Base-by-base conservation (phyloP, 2,888 invertebrate genomes). In the Orthosia gracilis region DNA sequence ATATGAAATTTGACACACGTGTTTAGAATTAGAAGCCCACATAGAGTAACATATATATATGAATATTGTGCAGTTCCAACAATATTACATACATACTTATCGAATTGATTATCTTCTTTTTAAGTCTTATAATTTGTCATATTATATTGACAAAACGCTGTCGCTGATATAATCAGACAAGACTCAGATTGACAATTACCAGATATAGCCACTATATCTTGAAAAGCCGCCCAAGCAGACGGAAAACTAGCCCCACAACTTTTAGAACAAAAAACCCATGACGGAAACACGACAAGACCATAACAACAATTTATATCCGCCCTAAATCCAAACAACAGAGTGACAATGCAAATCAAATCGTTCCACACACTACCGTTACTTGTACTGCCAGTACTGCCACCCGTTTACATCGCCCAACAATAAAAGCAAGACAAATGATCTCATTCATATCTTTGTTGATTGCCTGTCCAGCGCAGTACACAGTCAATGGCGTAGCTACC, bases 381-480 rank as follows among this genome's bases (percentile, higher is more conserved):
- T 62, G 79, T 73, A 67, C 54, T 65, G 65, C 49, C 73, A 80
- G 40, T 40, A 40, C 9, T 40, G 40, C 40, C 40, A 40, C 79
- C 83, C 81, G 82, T 89, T 90, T 87, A 88, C 86, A 88, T 78
- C 78, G 76, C 63, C 83, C 77, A 88, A 92, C 92, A 92, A 93
- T 92, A 92, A 91, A 92, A 91, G 85, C 88, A 89, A 91, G 89
- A 93, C 92, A 92, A 92, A 92, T 90, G 90, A 91, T 90, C 90
- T 87, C 88, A 87, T 86, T 90, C 89, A 89, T 89, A 89, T 86
- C 86, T 87, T 82, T 83, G 85, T 86, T 89, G 92, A 93, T 93
- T 91, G 92, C 86, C 84, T 89, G 91, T 90, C 90, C 85, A 88
- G 87, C 83, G 76, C 86, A 82, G 85, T 79, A 74, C 69, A 64